These are phyloP conservation scores for Turnix velox DNA, from an alignment of 2,113 vertebrate species.

Conservation along the genomic window DNA sequence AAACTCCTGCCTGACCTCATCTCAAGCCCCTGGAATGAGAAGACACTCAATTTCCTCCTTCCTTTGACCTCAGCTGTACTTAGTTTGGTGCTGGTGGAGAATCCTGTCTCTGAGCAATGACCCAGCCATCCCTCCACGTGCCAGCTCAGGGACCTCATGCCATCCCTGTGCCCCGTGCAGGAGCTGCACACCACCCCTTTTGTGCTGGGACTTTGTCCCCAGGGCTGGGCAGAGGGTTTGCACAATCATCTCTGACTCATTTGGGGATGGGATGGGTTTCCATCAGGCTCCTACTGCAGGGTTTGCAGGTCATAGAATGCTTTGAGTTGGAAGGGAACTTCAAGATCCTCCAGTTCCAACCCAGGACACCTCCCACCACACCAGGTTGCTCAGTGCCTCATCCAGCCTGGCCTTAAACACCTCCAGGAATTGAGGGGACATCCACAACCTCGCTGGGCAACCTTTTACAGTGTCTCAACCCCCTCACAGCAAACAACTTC, in stretches of 20 bases:
- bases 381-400: too few relatives aligned
- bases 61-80: neutral
- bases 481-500: too few relatives aligned
- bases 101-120: neutral
- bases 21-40: neutral
- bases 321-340: too few relatives aligned
- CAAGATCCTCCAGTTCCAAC: too few relatives aligned
- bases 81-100: neutral
- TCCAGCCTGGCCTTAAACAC: too few relatives aligned
- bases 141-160: accelerated
- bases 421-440: too few relatives aligned
- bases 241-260: neutral
- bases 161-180: neutral
- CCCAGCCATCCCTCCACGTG: accelerated
- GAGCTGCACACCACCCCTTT: accelerated
- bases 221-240: neutral
- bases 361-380: too few relatives aligned
- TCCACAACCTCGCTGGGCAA: too few relatives aligned
- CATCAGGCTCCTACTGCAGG: neutral
- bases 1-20: slow-evolving; percentile 6
- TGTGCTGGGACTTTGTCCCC: neutral
- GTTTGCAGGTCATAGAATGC: too few relatives aligned
- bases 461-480: too few relatives aligned
- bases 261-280: neutral
- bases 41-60: neutral